Evolutionary conservation across 1,140 invertebrate species (phyloP).

Genomic region (Sitobion miscanthi): DNA sequence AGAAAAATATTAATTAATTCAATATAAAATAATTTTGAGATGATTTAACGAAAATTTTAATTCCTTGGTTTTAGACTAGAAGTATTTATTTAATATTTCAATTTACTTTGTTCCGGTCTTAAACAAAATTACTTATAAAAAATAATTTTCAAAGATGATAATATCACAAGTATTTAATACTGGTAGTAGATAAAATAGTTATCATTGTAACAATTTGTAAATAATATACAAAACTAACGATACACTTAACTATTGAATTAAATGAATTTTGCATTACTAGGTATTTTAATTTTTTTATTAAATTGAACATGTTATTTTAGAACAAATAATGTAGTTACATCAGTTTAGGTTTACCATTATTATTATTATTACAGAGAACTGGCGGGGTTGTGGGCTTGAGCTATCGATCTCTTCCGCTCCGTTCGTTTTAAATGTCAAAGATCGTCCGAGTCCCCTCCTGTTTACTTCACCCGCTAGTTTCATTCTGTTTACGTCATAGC

Average conservation of each 20-base stretch:
- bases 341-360: background rate
- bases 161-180: background rate
- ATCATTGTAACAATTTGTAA: background rate
- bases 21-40: background rate
- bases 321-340: background rate
- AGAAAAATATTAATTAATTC: background rate
- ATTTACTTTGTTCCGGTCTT: background rate
- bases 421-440: conserved; percentile 51
- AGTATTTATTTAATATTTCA: background rate
- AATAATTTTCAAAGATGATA: background rate
- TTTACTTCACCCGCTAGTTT: conserved; percentile 28
- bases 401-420: conserved; percentile 37
- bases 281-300: background rate
- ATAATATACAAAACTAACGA: background rate
- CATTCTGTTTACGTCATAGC: conserved; percentile 46
- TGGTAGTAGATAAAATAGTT: background rate
- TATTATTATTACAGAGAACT: background rate
- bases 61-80: background rate
- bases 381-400: background rate
- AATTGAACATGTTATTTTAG: background rate
- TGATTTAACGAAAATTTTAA: background rate
- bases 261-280: background rate
- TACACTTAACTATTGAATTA: background rate
- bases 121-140: background rate
- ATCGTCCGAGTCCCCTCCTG: conserved; percentile 23